These are phyloP conservation scores for Sinonovacula constricta DNA, from an alignment of 1,140 invertebrate genomes.

Conservation along the genomic window DNA sequence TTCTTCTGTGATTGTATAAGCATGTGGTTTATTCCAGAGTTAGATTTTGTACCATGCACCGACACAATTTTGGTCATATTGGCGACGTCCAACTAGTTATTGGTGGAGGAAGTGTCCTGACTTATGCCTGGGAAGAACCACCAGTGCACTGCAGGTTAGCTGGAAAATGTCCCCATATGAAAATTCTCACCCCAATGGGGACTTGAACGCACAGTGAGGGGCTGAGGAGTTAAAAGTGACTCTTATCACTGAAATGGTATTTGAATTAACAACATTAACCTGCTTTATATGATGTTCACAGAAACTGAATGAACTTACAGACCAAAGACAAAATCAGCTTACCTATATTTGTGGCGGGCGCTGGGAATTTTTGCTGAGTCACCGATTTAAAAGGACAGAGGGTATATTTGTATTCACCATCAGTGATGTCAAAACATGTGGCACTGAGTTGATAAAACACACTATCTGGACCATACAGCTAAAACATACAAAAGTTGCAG, in stretches of 20 bases:
- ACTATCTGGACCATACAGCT: conserved; percentile 65
- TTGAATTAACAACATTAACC: neutral
- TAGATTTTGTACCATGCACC: too few species aligned
- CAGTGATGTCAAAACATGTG: conserved; percentile 55
- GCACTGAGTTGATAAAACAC: conserved; percentile 64
- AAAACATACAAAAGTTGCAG: too few species aligned
- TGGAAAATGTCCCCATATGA: neutral
- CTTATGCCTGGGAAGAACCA: too few species aligned
- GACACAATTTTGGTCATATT: too few species aligned
- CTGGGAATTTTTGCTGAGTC: conserved; percentile 52
- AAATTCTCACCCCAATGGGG: neutral
- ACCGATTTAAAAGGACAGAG: conserved; percentile 66
- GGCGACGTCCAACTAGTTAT: too few species aligned
- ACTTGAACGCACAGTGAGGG: neutral
- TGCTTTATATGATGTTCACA: too few species aligned
- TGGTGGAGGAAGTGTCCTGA: too few species aligned
- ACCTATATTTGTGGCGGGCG: conserved; percentile 34
- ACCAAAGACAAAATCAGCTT: neutral
- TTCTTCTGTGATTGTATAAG: too few species aligned
- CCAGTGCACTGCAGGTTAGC: too few species aligned
- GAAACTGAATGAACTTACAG: too few species aligned
- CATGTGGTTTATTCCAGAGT: too few species aligned
- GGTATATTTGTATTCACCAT: conserved; percentile 59
- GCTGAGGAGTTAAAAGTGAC: neutral
- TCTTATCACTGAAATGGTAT: neutral